A percentile compares a stretch with the other conserved stretches of the same genome.
These are phyloP conservation scores for Tragelaphus oryx DNA, from an alignment of 2,797 vertebrate species.

Conservation along the genomic window DNA sequence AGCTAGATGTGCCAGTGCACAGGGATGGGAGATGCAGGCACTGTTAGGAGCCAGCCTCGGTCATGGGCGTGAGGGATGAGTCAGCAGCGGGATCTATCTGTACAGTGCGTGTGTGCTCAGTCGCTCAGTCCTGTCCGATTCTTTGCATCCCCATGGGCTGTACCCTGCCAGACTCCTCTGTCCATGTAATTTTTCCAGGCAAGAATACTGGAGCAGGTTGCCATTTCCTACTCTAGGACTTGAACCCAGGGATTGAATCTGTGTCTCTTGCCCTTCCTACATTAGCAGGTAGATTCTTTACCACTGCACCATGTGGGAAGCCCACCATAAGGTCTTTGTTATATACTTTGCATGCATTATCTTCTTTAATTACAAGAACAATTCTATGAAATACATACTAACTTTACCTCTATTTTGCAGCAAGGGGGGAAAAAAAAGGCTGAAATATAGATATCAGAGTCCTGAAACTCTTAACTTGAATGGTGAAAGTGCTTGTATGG, in stretches of 20 bases:
- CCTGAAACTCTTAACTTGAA: background rate
- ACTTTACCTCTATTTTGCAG: background rate
- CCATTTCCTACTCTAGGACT: background rate
- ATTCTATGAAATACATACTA: background rate
- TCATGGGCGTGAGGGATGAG: no score
- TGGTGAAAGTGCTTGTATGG: background rate
- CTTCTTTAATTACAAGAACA: background rate
- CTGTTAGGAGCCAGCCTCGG: background rate
- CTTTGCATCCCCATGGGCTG: background rate
- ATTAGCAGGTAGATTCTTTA: background rate
- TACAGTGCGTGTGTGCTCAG: background rate
- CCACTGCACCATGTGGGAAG: background rate
- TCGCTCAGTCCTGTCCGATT: background rate
- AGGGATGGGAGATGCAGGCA: background rate
- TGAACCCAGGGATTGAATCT: background rate
- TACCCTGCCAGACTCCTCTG: background rate
- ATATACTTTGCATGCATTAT: background rate
- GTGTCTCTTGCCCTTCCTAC: background rate
- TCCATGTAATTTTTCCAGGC: background rate
- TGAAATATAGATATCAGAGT: background rate
- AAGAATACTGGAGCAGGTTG: background rate
- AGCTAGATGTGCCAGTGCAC: rapidly evolving
- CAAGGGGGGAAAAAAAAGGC: background rate
- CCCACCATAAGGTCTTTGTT: background rate
- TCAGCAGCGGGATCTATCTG: no score